Conservation (phyloP, 1,140 invertebrate genomes). For the Holotrichia oblita region DNA sequence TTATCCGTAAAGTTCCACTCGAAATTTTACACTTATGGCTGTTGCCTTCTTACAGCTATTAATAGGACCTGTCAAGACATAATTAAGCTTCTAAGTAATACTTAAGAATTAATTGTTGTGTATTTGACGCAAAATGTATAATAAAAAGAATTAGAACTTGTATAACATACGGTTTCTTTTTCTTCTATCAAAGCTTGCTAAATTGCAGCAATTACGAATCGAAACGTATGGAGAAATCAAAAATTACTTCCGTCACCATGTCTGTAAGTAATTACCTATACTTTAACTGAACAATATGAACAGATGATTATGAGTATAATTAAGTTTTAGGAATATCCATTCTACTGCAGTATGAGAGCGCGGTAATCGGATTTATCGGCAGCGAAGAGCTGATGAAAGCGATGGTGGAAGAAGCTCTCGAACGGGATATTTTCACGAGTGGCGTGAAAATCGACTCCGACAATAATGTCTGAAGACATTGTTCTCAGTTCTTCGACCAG, state of each 20-base stretch:
- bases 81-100: no score
- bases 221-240: not conserved
- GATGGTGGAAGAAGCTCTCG: not conserved
- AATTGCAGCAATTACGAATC: slow-evolving; percentile 5
- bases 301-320: slow-evolving; percentile 30
- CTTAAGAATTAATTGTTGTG: no score
- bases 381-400: slow-evolving; percentile 11
- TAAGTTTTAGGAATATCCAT: slow-evolving; percentile 33
- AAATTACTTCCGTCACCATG: not conserved
- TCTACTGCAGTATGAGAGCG: slow-evolving; percentile 6
- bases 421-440: slow-evolving; percentile 26
- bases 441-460: slow-evolving; percentile 30
- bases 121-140: no score
- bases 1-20: no score
- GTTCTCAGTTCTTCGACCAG: not conserved
- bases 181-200: not conserved
- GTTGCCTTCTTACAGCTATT: no score
- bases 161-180: not conserved
- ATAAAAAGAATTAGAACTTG: not conserved
- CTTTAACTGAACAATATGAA: slow-evolving; percentile 5
- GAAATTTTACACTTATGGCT: no score
- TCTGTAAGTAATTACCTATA: slow-evolving; percentile 30
- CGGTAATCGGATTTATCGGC: slow-evolving; percentile 27
- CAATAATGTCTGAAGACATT: slow-evolving; percentile 16
- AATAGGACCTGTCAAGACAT: no score